phyloP scores from a whole-genome alignment of 2,797 vertebrate genomes.

The Vespertilio murinus region DNA sequence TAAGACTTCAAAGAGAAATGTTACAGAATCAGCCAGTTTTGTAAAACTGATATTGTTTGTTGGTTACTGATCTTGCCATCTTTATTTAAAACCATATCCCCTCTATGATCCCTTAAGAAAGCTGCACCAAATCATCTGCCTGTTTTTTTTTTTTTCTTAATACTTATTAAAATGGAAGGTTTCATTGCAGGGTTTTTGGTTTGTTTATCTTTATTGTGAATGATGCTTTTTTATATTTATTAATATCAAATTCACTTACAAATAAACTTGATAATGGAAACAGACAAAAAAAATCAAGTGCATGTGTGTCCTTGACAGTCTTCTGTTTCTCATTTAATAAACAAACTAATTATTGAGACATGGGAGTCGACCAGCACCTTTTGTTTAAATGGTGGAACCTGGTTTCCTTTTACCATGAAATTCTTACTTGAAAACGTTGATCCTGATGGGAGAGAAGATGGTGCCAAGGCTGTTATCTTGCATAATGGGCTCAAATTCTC shows the following conservation, averaged over 20 bases:
- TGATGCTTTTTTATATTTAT: slow-evolving; percentile 88
- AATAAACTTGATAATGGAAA: slow-evolving; percentile 83
- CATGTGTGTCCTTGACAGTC: slow-evolving; percentile 80
- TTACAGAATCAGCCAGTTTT: slow-evolving; percentile 83
- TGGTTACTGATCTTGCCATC: slow-evolving; percentile 81
- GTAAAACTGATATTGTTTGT: slow-evolving; percentile 81
- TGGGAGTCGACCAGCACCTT: slow-evolving; percentile 70
- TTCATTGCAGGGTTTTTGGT: slow-evolving; percentile 81
- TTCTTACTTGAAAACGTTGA: slow-evolving; percentile 80
- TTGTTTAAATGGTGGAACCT: slow-evolving; percentile 75
- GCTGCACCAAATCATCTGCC: slow-evolving; percentile 85
- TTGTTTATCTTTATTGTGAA: slow-evolving; percentile 85
- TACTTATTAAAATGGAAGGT: slow-evolving; percentile 80
- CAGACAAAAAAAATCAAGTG: slow-evolving; percentile 82
- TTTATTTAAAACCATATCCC: slow-evolving; percentile 79
- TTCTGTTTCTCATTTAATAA: slow-evolving; percentile 77
- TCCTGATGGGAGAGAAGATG: slow-evolving; percentile 84
- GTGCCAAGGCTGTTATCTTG: slow-evolving; percentile 79
- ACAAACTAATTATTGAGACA: slow-evolving; percentile 62
- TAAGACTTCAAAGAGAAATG: slow-evolving; percentile 78
- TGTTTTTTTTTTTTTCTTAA: slow-evolving; percentile 82
- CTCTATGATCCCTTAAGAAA: slow-evolving; percentile 81
- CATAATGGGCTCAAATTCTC: slow-evolving; percentile 81
- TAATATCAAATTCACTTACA: slow-evolving; percentile 79
- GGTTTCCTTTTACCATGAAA: slow-evolving; percentile 75